Evolutionary conservation across 1,140 invertebrate genomes (phyloP), one percentile per base, ranked within the genome.

Genomic region (Brachionus calyciflorus): DNA sequence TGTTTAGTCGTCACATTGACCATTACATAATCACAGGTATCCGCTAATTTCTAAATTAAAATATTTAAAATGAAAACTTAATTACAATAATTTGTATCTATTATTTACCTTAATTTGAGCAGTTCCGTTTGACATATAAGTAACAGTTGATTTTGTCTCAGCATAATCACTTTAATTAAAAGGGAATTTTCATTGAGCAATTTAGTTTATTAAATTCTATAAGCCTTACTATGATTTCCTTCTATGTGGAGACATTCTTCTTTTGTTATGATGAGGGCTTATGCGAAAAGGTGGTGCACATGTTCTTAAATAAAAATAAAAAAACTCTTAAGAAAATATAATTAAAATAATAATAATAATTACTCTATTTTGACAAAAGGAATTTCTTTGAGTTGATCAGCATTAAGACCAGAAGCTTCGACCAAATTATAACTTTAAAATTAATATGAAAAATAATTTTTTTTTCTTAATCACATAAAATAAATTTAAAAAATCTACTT

Each of bases 301-400:
- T 21, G 69, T 73, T 51, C 69, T 73, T 19, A 51, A 41, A 28
- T 17, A 14, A 7, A 7, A 30, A n/a, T 12, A 19, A 30, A 33
- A 49, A 4, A 26, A 1, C 14, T 46, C 6, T 5, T 21, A 12
- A 37, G 19, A 51, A 19, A 12, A 1, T 24, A 19, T 44, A n/a
- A 1, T 21, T 12, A 51, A 33, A 21, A 49, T 6, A 10, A 4
- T 41, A 73, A 55, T 33, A n/a, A 17, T 51, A 7, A 6, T 14
- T 19, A 73, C 69, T 73, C 69, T 49, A 73, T 41, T 73, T 73
- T 49, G 40, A 73, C 69, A 41, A 73, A 73, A 21, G 69, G 69
- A 14, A 73, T 73, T 55, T 73, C 69, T 49, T 55, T 49, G 19
- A 73, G 33, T 41, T 73, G 69, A 19, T 73, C 69, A 12, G 46